phyloP scores from a whole-genome alignment of 2,888 invertebrate species.

The Ctenicera cuprea region DNA sequence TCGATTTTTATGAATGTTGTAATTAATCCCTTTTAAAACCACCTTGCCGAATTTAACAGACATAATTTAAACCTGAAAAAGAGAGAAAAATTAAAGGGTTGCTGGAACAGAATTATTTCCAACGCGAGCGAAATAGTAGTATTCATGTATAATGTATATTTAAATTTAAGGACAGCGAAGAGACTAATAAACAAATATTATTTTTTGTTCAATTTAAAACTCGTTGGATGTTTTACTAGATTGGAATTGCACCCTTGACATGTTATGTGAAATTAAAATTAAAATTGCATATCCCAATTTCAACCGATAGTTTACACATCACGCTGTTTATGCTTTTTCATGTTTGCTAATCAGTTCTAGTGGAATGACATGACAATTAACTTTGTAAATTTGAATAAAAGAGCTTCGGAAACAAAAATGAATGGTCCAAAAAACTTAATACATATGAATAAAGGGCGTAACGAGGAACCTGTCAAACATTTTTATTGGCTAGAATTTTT shows the following conservation, averaged over 20 bases:
- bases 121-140: background rate
- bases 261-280: constrained; percentile 25
- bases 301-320: constrained; percentile 23
- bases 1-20: constrained; percentile 48
- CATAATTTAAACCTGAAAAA: constrained; percentile 33
- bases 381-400: constrained; percentile 11
- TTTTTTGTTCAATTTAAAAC: constrained; percentile 11
- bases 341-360: constrained; percentile 13
- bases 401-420: background rate
- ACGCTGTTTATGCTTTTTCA: constrained; percentile 12
- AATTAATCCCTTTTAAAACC: constrained; percentile 53
- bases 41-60: constrained; percentile 40
- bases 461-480: constrained; percentile 25
- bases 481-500: constrained; percentile 32
- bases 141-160: constrained; percentile 5
- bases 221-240: background rate
- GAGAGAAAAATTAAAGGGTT: background rate
- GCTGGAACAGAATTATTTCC: background rate
- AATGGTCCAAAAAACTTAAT: background rate
- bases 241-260: constrained; percentile 27
- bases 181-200: background rate
- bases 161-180: background rate
- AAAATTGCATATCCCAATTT: constrained; percentile 21
- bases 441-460: constrained; percentile 28
- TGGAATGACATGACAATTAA: constrained; percentile 22